Evolutionary conservation across 2,888 invertebrate genomes (phyloP).

Genomic region (Agapostemon virescens): DNA sequence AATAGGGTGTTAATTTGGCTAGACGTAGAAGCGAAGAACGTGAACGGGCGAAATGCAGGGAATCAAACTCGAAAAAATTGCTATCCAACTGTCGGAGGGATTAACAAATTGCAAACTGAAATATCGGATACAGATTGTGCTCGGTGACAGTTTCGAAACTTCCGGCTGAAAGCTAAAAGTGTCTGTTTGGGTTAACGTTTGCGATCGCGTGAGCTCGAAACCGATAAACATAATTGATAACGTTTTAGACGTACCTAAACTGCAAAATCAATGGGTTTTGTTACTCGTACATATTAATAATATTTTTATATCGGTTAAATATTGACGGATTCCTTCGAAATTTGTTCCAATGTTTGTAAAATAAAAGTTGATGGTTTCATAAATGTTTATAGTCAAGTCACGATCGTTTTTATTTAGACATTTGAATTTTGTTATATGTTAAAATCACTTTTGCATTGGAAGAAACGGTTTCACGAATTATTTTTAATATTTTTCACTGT

Average conservation of each 20-base stretch:
- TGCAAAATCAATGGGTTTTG: neutral
- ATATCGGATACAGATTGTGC: neutral
- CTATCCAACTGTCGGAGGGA: conserved; percentile 5
- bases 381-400: neutral
- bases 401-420: neutral
- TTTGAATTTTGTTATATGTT: neutral
- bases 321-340: neutral
- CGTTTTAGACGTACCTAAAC: neutral
- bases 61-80: neutral
- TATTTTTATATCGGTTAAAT: neutral
- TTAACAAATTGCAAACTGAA: conserved; percentile 12
- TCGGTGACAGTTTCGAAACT: neutral
- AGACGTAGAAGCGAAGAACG: neutral
- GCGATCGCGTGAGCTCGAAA: neutral
- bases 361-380: neutral
- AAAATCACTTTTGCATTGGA: neutral
- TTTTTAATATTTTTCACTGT: neutral
- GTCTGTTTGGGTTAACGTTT: neutral
- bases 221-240: neutral
- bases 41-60: neutral
- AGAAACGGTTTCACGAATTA: neutral
- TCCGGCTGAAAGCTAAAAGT: neutral
- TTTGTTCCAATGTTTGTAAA: neutral
- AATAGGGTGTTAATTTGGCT: conserved; percentile 1
- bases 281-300: neutral